Evolutionary conservation across 2,888 invertebrate genomes (phyloP), one percentile per base, ranked within the genome.

Genomic region (Lasioglossum morio): DNA sequence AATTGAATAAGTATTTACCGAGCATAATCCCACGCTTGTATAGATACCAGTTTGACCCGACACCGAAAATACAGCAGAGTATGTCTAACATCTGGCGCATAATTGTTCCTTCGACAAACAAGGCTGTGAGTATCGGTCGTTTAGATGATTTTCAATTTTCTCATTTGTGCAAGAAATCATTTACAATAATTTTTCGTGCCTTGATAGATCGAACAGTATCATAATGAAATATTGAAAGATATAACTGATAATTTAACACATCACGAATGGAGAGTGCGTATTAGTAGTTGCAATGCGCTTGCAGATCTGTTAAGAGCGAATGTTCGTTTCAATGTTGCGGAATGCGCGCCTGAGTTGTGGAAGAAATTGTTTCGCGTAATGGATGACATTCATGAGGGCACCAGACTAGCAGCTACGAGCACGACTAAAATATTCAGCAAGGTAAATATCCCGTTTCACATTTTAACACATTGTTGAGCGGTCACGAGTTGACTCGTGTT

Each of bases 1-100:
- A 98, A 94, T 96, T 99, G 87, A 96, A 98, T 77, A 97, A 97
- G 14, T 97, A 98, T 95, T 95, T 99, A 89, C 97, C 98, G 0
- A 97, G 97, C 94, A 98, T 99, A 83, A 97, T 99, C 73, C 99
- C 99, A 23, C 97, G 98, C 77, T 96, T 99, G 40, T 99, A 98
- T 94, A 96, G 98, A 75, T 98, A 98, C 95, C 98, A 98, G 94
- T 99, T 98, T 95, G 99, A 99, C 95, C 99, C 99, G 19, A 98
- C 98, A 85, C 98, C 98, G 53, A 98, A 97, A 93, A 98, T 99
- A 90, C 99, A 99, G 95, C 97, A 97, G 94, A 98, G 98, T 27
- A 99, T 99, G 99, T 97, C 97, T 77, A 97, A 98, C 92, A 99
- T 99, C 92, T 99, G 99, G 99, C 97, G 98, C 89, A 97, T 98